Evolutionary conservation across 2,113 vertebrate genomes (phyloP).

Genomic region (Dendrocopos noguchii): DNA sequence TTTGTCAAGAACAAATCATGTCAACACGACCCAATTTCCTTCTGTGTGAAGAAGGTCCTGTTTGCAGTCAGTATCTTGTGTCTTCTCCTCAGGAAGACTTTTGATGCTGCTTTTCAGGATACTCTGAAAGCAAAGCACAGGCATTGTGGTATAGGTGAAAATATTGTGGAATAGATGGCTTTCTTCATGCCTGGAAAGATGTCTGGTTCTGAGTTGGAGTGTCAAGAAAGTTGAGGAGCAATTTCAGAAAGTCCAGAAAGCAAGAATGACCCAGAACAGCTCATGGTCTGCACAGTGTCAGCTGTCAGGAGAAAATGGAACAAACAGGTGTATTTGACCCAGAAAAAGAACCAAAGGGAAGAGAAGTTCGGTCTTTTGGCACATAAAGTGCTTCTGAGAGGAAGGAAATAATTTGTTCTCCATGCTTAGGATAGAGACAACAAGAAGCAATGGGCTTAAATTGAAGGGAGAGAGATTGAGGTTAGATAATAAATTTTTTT

Average conservation of each 20-base stretch:
- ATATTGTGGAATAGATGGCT: background rate
- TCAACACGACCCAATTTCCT: slow-evolving; percentile 52
- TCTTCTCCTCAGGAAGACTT: background rate
- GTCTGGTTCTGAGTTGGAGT: background rate
- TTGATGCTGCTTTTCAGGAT: background rate
- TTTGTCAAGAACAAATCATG: slow-evolving; percentile 60
- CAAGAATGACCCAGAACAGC: background rate
- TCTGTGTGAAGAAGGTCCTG: slow-evolving; percentile 18
- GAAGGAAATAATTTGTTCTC: background rate
- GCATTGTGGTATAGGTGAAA: background rate
- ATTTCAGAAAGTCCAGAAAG: background rate
- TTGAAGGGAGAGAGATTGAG: background rate
- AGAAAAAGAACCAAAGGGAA: background rate
- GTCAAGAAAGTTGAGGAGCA: background rate
- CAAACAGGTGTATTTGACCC: background rate
- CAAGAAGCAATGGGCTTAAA: background rate
- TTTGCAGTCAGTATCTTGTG: background rate
- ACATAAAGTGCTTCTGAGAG: background rate
- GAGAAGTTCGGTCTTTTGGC: background rate
- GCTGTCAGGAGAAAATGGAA: background rate
- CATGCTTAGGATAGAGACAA: background rate
- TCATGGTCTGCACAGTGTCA: background rate
- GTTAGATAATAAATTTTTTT: background rate
- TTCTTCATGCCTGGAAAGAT: background rate
- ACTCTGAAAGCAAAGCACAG: background rate